Conservation (phyloP, 2,888 invertebrate genomes). For the Apamea sordens region DNA sequence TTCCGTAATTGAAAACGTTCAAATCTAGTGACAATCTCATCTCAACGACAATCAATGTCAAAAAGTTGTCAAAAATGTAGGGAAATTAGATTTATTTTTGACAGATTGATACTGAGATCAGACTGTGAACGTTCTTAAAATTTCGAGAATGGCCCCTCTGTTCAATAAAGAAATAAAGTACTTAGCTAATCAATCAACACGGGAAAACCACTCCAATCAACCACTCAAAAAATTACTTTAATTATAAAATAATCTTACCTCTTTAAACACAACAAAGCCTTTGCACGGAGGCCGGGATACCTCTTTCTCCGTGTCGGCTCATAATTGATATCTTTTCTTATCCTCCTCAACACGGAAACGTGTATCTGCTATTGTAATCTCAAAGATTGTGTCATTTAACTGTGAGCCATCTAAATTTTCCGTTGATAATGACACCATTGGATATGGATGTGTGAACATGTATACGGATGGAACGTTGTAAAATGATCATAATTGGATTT, state of each 20-base stretch:
- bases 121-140: no score
- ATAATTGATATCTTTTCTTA: constrained; percentile 47
- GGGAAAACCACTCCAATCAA: background rate
- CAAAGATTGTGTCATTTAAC: constrained; percentile 46
- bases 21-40: no score
- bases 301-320: constrained; percentile 21
- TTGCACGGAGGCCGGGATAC: background rate
- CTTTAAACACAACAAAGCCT: constrained; percentile 13
- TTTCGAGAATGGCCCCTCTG: background rate
- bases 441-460: constrained; percentile 13
- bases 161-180: background rate
- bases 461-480: background rate
- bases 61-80: no score
- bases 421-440: constrained; percentile 4
- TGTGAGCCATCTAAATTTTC: constrained; percentile 35
- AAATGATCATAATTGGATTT: background rate
- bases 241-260: background rate
- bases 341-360: constrained; percentile 27
- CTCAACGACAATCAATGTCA: no score
- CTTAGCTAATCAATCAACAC: background rate
- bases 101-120: no score
- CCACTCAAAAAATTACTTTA: background rate
- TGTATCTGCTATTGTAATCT: constrained; percentile 37
- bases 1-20: no score
- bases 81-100: no score